phyloP scores from a whole-genome alignment of 2,113 vertebrate genomes.

The Macroglossus sobrinus region DNA sequence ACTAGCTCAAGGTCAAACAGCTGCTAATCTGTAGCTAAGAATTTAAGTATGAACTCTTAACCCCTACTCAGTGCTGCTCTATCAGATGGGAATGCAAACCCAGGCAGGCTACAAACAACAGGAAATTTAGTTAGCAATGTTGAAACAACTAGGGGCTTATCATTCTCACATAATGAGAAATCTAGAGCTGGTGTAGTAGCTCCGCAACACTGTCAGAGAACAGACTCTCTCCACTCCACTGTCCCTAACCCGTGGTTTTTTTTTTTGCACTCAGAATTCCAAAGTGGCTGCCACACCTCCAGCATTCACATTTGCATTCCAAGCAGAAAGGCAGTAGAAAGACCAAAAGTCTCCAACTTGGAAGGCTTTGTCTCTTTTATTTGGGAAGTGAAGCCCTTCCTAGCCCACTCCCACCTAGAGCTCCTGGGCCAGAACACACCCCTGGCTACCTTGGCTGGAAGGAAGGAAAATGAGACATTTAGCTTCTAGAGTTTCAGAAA shows the following conservation, averaged over 20 bases:
- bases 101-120: background rate
- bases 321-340: background rate
- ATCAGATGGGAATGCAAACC: background rate
- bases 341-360: background rate
- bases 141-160: background rate
- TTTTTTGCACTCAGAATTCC: background rate
- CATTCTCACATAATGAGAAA: background rate
- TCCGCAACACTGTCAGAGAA: background rate
- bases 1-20: background rate
- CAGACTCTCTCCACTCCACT: background rate
- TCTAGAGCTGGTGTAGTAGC: accelerated
- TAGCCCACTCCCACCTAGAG: background rate
- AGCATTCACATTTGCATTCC: background rate
- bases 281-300: background rate
- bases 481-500: background rate
- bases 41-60: background rate
- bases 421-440: background rate
- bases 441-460: background rate
- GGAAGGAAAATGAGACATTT: background rate
- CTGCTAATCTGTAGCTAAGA: background rate
- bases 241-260: background rate
- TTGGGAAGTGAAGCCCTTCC: background rate
- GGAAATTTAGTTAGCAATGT: background rate
- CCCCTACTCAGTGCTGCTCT: background rate
- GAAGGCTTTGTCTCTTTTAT: background rate